A percentile compares a stretch with the other conserved stretches of the same genome.
Evolutionary conservation across 1,140 invertebrate species (phyloP).

Genomic region (Dendrolimus kikuchii): DNA sequence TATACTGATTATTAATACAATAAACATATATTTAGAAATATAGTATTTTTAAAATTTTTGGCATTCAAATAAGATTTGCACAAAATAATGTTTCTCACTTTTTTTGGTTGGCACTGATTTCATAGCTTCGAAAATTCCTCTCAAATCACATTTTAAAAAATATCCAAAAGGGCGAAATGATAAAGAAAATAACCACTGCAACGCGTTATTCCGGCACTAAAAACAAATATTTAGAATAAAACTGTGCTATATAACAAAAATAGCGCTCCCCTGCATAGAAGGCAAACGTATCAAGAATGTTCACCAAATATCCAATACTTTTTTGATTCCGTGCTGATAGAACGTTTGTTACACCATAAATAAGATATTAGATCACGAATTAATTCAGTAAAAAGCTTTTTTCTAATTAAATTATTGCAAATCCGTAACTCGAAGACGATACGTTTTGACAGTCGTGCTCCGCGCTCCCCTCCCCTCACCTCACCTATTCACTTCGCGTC

Average conservation of each 20-base stretch:
- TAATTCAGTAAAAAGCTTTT: slow-evolving; percentile 51
- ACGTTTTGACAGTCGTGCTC: slow-evolving; percentile 47
- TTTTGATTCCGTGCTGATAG: slow-evolving; percentile 18
- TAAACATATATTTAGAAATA: too few relatives aligned
- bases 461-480: too few relatives aligned
- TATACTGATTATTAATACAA: too few relatives aligned
- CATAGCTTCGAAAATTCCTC: too few relatives aligned
- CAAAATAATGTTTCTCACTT: too few relatives aligned
- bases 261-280: slow-evolving; percentile 23
- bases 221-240: slow-evolving; percentile 59
- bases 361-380: slow-evolving; percentile 33
- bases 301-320: not conserved
- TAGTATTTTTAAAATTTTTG: too few relatives aligned
- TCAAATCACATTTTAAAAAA: too few relatives aligned
- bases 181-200: slow-evolving; percentile 26
- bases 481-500: too few relatives aligned
- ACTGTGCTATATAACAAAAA: slow-evolving; percentile 62
- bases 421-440: slow-evolving; percentile 45
- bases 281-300: not conserved
- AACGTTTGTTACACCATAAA: slow-evolving; percentile 24
- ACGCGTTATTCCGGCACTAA: slow-evolving; percentile 44
- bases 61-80: too few relatives aligned
- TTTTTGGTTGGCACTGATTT: too few relatives aligned
- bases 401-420: slow-evolving; percentile 45
- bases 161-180: too few relatives aligned